Evolutionary conservation across 2,888 invertebrate species (phyloP).

Genomic region (Lamproptera curius): DNA sequence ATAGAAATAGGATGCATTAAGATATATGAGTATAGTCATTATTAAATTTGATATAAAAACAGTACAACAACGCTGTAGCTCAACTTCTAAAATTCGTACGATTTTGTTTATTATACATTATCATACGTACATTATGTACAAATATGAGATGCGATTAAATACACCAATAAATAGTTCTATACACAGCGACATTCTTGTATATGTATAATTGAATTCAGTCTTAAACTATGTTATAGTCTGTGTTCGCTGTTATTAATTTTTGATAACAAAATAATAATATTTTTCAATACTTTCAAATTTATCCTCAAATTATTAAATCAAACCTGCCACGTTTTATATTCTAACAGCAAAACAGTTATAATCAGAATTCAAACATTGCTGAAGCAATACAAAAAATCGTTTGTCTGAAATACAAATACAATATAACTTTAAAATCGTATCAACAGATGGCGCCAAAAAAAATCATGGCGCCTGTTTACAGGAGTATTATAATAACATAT

Average conservation of each 20-base stretch:
- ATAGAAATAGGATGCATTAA: background rate
- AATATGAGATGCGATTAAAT: slow-evolving; percentile 20
- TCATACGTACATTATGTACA: background rate
- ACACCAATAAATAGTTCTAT: slow-evolving; percentile 28
- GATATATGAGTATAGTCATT: background rate
- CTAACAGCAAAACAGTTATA: background rate
- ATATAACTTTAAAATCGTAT: background rate
- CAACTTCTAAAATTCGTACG: slow-evolving; percentile 2
- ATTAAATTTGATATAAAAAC: background rate
- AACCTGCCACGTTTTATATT: background rate
- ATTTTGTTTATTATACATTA: background rate
- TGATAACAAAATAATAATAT: background rate
- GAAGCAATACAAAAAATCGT: background rate
- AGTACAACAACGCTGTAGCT: background rate
- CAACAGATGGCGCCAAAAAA: background rate
- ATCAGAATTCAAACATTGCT: background rate
- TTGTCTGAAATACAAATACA: background rate
- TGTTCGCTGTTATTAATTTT: slow-evolving; percentile 6
- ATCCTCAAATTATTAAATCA: background rate
- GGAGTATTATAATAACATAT: background rate
- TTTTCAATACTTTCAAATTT: background rate
- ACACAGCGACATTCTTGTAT: slow-evolving; percentile 23
- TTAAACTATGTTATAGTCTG: slow-evolving; percentile 17
- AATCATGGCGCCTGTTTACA: too few relatives aligned
- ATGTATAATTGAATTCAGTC: slow-evolving; percentile 23